Conservation (phyloP, 2,113 vertebrate genomes). For the Xenotilapia longispinis region DNA sequence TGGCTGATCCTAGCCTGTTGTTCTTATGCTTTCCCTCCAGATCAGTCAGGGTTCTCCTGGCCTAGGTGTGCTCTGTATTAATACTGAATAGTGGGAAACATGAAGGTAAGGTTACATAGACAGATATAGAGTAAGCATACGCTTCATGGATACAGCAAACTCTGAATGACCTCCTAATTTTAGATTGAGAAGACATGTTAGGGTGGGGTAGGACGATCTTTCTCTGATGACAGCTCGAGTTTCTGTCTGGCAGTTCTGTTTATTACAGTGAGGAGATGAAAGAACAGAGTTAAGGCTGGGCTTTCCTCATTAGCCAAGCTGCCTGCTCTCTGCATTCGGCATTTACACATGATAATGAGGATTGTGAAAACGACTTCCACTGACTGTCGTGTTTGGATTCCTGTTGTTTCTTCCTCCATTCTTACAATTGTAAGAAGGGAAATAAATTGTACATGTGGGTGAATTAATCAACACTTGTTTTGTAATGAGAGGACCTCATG, state of each 20-base stretch:
- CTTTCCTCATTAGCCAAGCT: neutral
- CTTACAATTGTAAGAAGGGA: neutral
- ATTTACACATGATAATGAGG: neutral
- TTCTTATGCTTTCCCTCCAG: neutral
- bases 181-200: slow-evolving; percentile 6
- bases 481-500: neutral
- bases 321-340: neutral
- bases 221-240: slow-evolving; percentile 12
- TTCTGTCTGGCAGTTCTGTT: slow-evolving; percentile 1
- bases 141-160: slow-evolving; percentile 48
- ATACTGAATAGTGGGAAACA: slow-evolving; percentile 34
- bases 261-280: neutral
- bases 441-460: neutral
- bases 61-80: neutral
- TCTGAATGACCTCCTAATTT: slow-evolving; percentile 37
- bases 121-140: neutral
- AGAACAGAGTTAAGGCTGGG: neutral
- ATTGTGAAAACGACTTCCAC: neutral
- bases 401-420: neutral
- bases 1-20: neutral
- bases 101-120: slow-evolving; percentile 25
- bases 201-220: neutral
- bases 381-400: neutral
- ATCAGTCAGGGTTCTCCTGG: neutral
- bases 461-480: neutral